A percentile compares a stretch with the other conserved stretches of the same genome.
Evolutionary conservation across 2,888 invertebrate species (phyloP).

Genomic region (Meliscaeva auricollis): DNA sequence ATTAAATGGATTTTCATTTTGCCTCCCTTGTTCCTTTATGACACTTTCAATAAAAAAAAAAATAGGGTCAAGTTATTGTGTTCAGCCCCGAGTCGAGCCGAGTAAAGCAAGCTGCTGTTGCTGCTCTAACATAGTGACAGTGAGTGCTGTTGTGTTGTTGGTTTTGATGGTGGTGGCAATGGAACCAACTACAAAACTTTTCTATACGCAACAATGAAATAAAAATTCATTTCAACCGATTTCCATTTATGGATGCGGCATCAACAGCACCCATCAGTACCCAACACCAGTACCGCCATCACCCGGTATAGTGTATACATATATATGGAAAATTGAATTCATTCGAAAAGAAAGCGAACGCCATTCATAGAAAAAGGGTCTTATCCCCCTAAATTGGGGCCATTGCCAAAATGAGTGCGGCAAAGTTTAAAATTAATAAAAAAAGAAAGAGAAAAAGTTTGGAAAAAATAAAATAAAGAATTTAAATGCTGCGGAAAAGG

Average conservation of each 20-base stretch:
- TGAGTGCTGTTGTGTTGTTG: background rate
- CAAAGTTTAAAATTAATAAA: conserved; percentile 16
- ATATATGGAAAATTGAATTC: conserved; percentile 51
- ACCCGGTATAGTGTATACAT: background rate
- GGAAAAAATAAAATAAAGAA: background rate
- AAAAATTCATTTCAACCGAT: conserved; percentile 43
- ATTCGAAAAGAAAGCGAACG: conserved; percentile 18
- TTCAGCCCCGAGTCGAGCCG: conserved; percentile 8
- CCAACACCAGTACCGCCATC: background rate
- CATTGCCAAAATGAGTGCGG: conserved; percentile 37
- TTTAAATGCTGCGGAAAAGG: conserved; percentile 34
- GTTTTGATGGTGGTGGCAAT: conserved; percentile 4
- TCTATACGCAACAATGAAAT: conserved; percentile 42
- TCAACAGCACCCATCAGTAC: background rate
- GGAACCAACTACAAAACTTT: conserved; percentile 25
- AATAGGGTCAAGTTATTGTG: conserved; percentile 51
- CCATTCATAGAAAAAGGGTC: conserved; percentile 21
- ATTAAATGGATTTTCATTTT: conserved; percentile 61
- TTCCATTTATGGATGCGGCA: conserved; percentile 29
- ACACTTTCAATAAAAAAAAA: conserved; percentile 41
- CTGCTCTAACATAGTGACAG: background rate
- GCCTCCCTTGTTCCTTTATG: conserved; percentile 55
- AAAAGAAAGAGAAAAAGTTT: background rate
- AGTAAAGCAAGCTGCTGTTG: conserved; percentile 30
- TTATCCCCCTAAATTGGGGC: conserved; percentile 32